phyloP scores from a whole-genome alignment of 2,797 vertebrate genomes.

The Trichosurus vulpecula region DNA sequence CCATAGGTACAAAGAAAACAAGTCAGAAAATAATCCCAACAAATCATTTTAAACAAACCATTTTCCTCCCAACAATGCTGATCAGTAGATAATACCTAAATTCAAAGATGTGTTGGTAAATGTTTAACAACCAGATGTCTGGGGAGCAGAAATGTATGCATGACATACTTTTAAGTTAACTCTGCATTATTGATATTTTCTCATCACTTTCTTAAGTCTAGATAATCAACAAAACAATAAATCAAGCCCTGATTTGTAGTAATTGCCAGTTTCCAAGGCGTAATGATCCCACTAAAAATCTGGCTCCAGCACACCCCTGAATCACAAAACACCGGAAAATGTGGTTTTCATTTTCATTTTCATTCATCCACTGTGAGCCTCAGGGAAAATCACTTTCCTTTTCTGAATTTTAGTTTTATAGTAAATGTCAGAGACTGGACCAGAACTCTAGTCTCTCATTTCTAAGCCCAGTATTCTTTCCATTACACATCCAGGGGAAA shows the following conservation, averaged over 20 bases:
- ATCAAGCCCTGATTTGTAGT: not conserved
- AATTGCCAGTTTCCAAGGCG: not conserved
- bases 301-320: not conserved
- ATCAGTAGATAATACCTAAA: not conserved
- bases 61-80: not conserved
- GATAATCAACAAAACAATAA: not conserved
- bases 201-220: not conserved
- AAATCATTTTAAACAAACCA: slow-evolving; percentile 8
- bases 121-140: not conserved
- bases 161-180: not conserved
- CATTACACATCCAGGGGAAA: not conserved
- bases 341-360: not conserved
- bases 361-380: not conserved
- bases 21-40: not conserved
- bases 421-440: not conserved
- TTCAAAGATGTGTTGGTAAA: not conserved
- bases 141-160: not conserved
- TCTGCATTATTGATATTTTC: not conserved
- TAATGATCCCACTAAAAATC: not conserved
- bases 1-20: not conserved
- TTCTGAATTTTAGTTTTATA: not conserved
- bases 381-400: not conserved
- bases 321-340: not conserved
- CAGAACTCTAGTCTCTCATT: not conserved
- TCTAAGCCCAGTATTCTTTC: not conserved